Conservation (phyloP, 2,113 vertebrate species). For the Plectropomus leopardus region DNA sequence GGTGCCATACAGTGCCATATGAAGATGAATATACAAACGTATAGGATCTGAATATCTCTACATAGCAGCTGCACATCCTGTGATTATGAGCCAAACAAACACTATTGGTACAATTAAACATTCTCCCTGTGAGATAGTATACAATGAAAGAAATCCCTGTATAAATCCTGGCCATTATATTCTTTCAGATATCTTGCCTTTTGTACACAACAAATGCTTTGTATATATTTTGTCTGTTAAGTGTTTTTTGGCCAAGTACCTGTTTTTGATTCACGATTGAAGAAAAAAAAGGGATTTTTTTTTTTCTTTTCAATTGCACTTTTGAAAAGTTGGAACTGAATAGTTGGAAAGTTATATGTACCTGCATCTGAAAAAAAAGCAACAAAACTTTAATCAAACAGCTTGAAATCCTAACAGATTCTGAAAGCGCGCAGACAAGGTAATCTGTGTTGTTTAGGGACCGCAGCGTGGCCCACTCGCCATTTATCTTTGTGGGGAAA, state of each 20-base stretch:
- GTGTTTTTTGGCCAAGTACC: constrained; percentile 56
- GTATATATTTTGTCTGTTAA: constrained; percentile 46
- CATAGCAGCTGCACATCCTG: constrained; percentile 33
- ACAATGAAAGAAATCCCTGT: constrained; percentile 26
- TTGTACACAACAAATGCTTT: constrained; percentile 63
- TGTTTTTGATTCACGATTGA: constrained; percentile 56
- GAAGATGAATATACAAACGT: constrained; percentile 19
- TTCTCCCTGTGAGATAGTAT: constrained; percentile 19
- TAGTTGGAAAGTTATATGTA: constrained; percentile 71
- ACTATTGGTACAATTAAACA: constrained; percentile 41
- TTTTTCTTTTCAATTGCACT: constrained; percentile 12
- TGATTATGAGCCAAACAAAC: constrained; percentile 55
- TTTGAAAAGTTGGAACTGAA: constrained; percentile 76
- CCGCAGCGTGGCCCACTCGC: constrained; percentile 35
- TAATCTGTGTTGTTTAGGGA: constrained; percentile 82
- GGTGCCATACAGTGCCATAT: constrained; percentile 15
- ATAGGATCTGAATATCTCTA: constrained; percentile 39
- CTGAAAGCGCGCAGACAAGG: constrained; percentile 73
- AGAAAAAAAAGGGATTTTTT: constrained; percentile 42
- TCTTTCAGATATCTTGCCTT: constrained; percentile 56
- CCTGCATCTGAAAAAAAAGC: constrained; percentile 58
- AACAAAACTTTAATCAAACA: constrained; percentile 79
- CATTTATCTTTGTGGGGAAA: constrained; percentile 74
- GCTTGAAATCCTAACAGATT: constrained; percentile 70
- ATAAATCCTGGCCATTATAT: constrained; percentile 31